Evolutionary conservation across 2,888 invertebrate genomes (phyloP).

Genomic region (Cinara cedri): DNA sequence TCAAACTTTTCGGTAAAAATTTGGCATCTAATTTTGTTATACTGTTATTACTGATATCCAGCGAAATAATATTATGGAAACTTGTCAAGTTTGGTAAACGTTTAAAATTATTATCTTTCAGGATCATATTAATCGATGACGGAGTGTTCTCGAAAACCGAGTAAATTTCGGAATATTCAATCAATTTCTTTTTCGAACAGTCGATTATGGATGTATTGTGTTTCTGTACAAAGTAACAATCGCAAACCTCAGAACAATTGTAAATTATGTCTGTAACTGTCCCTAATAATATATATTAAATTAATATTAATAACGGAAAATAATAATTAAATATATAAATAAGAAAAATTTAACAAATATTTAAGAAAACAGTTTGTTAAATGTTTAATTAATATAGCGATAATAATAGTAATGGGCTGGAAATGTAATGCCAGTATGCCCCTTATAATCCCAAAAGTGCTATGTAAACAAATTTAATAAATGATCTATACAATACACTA

Average conservation of each 20-base stretch:
- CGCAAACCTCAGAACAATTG: conserved; percentile 7
- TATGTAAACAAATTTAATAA: no score
- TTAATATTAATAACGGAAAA: no score
- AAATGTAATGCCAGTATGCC: no score
- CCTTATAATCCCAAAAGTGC: no score
- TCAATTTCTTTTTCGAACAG: conserved; percentile 24
- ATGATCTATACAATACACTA: no score
- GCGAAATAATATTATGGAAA: neutral
- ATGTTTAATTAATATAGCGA: no score
- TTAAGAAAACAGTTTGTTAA: neutral
- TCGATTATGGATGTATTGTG: neutral
- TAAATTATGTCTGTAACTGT: conserved; percentile 2
- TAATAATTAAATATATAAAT: no score
- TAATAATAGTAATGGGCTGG: no score
- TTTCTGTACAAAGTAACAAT: conserved; percentile 20
- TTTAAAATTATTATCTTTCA: conserved; percentile 6
- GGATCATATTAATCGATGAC: neutral
- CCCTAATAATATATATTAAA: conserved; percentile 9
- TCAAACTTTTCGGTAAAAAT: conserved; percentile 37
- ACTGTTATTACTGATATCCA: conserved; percentile 34
- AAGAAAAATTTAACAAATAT: no score
- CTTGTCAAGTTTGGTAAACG: conserved; percentile 15
- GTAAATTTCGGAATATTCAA: neutral
- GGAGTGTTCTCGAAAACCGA: neutral
- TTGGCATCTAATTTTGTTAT: conserved; percentile 9